phyloP scores from a whole-genome alignment of 1,140 invertebrate genomes.

The Bombus breviceps region DNA sequence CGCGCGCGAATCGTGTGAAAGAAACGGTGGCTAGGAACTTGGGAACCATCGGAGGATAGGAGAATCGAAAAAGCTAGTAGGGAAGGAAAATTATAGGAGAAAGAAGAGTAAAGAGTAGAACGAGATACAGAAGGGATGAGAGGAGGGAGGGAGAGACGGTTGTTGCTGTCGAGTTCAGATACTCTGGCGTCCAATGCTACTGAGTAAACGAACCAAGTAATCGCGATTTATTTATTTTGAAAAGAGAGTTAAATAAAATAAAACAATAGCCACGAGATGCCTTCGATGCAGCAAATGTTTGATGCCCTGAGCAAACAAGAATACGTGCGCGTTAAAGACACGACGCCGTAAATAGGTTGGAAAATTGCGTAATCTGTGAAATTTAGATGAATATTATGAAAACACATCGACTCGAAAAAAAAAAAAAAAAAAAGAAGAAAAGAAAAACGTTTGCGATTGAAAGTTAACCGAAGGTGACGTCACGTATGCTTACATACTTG shows the following conservation, averaged over 20 bases:
- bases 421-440: background rate
- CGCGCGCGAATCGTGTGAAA: background rate
- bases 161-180: slow-evolving; percentile 67
- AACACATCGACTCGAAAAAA: background rate
- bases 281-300: slow-evolving; percentile 76
- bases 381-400: background rate
- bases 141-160: slow-evolving; percentile 14
- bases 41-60: no score
- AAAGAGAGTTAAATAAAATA: slow-evolving; percentile 70
- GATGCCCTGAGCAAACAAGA: slow-evolving; percentile 71
- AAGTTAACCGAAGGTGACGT: slow-evolving; percentile 28
- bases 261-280: slow-evolving; percentile 81
- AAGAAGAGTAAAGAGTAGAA: slow-evolving; percentile 9
- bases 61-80: background rate
- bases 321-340: slow-evolving; percentile 19
- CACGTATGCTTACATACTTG: slow-evolving; percentile 37
- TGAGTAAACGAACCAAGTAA: slow-evolving; percentile 65
- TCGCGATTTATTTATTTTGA: slow-evolving; percentile 76
- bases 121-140: background rate
- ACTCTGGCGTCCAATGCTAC: slow-evolving; percentile 75
- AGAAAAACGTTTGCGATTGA: background rate
- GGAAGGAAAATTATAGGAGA: background rate
- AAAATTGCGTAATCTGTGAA: slow-evolving; percentile 33
- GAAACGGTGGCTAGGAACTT: background rate
- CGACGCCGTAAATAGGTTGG: slow-evolving; percentile 34